Evolutionary conservation across 2,888 invertebrate genomes (phyloP).

Genomic region (Caenorhabditis sp.): DNA sequence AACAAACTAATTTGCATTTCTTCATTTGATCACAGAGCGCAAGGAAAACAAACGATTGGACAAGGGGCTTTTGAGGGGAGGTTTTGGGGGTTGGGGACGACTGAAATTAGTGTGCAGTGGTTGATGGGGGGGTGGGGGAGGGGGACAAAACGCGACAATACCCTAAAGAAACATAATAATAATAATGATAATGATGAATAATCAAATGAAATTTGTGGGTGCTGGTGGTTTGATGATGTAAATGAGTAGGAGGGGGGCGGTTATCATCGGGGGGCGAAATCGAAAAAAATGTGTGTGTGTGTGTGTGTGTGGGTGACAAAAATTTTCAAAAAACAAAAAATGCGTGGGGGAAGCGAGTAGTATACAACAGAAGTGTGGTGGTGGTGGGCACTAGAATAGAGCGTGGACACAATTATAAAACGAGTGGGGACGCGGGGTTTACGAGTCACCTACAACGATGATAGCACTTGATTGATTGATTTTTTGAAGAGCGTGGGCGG

Average conservation of each 20-base stretch:
- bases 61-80: conserved; percentile 13
- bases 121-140: not conserved
- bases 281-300: too few relatives aligned
- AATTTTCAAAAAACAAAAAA: too few relatives aligned
- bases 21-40: conserved; percentile 55
- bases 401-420: too few relatives aligned
- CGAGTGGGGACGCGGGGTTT: conserved; percentile 8
- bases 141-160: conserved; percentile 6
- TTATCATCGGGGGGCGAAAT: conserved; percentile 7
- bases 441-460: conserved; percentile 21
- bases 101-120: conserved; percentile 24
- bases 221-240: too few relatives aligned
- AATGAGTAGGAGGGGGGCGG: not conserved
- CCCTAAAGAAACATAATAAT: conserved; percentile 3
- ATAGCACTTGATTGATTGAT: not conserved
- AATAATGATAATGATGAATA: too few relatives aligned
- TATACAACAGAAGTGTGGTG: not conserved
- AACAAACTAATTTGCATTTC: conserved; percentile 39
- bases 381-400: not conserved
- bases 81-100: conserved; percentile 18
- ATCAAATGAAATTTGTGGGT: too few relatives aligned
- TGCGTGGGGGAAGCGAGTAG: not conserved
- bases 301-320: too few relatives aligned
- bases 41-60: conserved; percentile 47
- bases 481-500: not conserved